phyloP scores from a whole-genome alignment of 2,888 invertebrate genomes.

The Ochropleura plecta region DNA sequence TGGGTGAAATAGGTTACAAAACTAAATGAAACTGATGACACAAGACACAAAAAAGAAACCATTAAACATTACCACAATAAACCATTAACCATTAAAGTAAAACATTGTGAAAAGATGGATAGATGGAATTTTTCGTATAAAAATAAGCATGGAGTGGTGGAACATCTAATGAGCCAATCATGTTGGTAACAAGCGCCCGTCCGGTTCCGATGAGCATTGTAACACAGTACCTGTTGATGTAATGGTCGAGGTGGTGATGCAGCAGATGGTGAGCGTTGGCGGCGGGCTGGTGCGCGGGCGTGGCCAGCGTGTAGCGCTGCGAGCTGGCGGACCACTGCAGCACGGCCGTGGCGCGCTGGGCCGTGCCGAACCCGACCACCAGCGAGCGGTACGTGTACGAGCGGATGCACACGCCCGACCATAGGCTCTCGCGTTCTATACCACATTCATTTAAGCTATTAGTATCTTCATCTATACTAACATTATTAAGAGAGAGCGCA shows the following conservation, averaged over 20 bases:
- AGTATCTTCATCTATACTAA: neutral
- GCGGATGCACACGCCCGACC: slow-evolving; percentile 93
- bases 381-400: slow-evolving; percentile 98
- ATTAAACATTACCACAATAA: too few relatives aligned
- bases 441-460: neutral
- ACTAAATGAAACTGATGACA: neutral
- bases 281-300: slow-evolving; percentile 94
- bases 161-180: neutral
- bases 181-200: neutral
- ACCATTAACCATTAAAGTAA: neutral
- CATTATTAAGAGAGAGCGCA: neutral
- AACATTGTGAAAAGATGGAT: neutral
- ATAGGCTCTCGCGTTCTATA: slow-evolving; percentile 90
- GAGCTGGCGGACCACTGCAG: slow-evolving; percentile 95
- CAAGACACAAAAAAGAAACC: too few relatives aligned
- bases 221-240: slow-evolving; percentile 94
- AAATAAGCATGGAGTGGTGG: neutral
- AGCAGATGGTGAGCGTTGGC: slow-evolving; percentile 97
- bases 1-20: neutral
- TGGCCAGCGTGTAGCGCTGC: slow-evolving; percentile 94
- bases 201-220: neutral
- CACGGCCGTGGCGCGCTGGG: slow-evolving; percentile 95
- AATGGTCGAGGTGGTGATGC: slow-evolving; percentile 96
- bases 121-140: neutral
- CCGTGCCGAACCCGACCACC: slow-evolving; percentile 96